Evolutionary conservation across 1,140 invertebrate genomes (phyloP).

Genomic region (Eumeta japonica): DNA sequence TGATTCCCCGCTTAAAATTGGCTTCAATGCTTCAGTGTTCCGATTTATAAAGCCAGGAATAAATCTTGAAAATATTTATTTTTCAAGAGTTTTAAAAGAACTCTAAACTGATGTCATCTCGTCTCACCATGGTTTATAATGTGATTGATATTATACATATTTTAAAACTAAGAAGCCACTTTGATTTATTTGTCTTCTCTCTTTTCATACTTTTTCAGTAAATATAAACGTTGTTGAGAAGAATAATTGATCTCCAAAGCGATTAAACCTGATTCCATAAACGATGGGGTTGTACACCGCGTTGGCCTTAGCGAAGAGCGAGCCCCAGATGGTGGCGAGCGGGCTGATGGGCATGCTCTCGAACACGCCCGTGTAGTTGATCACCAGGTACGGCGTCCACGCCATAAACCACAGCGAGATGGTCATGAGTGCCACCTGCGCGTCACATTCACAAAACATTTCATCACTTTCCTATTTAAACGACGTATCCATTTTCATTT

Average conservation of each 20-base stretch:
- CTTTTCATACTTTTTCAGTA: not conserved
- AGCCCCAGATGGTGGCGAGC: constrained; percentile 66
- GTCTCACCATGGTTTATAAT: too few relatives aligned
- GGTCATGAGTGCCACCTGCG: constrained; percentile 71
- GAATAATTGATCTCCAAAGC: not conserved
- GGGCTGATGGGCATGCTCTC: constrained; percentile 63
- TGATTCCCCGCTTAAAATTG: too few relatives aligned
- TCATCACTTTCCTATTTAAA: not conserved
- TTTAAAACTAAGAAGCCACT: not conserved
- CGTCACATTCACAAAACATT: too few relatives aligned
- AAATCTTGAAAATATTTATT: too few relatives aligned
- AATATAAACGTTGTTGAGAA: not conserved
- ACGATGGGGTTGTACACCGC: constrained; percentile 70
- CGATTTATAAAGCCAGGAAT: too few relatives aligned
- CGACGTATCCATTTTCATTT: too few relatives aligned
- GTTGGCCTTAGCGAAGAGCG: constrained; percentile 68
- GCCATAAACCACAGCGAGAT: constrained; percentile 75
- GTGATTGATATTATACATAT: not conserved
- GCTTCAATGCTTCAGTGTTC: too few relatives aligned
- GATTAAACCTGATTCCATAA: constrained; percentile 62
- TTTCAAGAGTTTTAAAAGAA: too few relatives aligned
- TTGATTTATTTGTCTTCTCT: not conserved
- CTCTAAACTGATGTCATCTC: too few relatives aligned
- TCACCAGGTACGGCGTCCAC: constrained; percentile 73
- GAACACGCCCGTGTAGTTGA: constrained; percentile 71